These are phyloP conservation scores for Gambusia yucatana DNA, from an alignment of 2,797 vertebrate species.

Conservation along the genomic window DNA sequence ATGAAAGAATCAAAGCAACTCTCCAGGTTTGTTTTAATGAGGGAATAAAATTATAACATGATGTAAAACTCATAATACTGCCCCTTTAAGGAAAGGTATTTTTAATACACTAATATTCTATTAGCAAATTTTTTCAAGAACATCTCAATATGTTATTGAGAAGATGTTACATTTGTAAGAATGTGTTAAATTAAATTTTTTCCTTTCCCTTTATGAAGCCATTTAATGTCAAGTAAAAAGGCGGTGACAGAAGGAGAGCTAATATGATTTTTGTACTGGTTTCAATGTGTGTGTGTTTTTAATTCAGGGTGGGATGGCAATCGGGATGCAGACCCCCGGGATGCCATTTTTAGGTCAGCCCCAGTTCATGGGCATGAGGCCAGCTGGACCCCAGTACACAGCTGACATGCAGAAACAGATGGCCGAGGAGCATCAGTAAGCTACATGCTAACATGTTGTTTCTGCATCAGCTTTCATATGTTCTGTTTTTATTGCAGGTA, in stretches of 20 bases:
- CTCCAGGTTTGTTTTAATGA: no score
- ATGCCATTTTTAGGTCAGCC: conserved; percentile 93
- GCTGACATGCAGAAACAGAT: conserved; percentile 97
- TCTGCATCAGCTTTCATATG: background rate
- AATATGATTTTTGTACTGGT: conserved; percentile 21
- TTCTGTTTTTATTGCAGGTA: background rate
- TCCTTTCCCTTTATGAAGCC: conserved; percentile 4
- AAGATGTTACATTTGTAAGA: conserved; percentile 22
- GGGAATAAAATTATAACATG: no score
- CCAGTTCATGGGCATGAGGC: conserved; percentile 91
- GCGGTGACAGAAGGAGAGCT: conserved; percentile 13
- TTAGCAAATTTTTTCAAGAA: conserved; percentile 13
- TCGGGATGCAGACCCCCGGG: conserved; percentile 89
- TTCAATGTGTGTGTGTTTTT: background rate
- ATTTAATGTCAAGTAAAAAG: conserved; percentile 18
- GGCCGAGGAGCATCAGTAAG: conserved; percentile 98
- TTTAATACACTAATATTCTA: background rate
- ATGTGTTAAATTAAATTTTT: conserved; percentile 23
- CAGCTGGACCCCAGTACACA: conserved; percentile 88
- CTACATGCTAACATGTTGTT: background rate
- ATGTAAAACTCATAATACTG: no score
- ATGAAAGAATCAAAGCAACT: no score
- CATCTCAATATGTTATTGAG: conserved; percentile 15
- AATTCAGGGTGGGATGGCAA: conserved; percentile 88
- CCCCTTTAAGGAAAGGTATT: background rate